Conservation (phyloP, 1,140 invertebrate species). For the Saccostrea cuccullata region DNA sequence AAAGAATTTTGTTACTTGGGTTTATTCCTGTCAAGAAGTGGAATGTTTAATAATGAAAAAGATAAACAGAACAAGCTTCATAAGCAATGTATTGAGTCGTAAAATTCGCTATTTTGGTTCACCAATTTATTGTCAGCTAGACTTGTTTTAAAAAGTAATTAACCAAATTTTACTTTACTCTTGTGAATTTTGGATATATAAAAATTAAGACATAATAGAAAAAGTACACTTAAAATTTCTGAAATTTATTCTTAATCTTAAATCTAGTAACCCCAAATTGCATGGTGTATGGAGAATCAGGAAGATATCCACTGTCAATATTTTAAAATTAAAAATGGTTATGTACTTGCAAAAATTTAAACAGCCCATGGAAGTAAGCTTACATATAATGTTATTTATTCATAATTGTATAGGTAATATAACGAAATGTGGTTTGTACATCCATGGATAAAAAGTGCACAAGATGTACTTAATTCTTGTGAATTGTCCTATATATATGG, state of each 20-base stretch:
- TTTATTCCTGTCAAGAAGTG: too few species aligned
- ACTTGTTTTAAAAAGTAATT: background rate
- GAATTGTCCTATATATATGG: background rate
- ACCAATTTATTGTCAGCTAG: too few species aligned
- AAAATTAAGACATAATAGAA: background rate
- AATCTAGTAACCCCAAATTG: conserved; percentile 1
- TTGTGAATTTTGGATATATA: background rate
- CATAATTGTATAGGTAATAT: background rate
- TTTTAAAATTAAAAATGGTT: too few species aligned
- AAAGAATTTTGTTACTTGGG: too few species aligned
- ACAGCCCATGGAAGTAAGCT: background rate
- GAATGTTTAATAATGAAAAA: too few species aligned
- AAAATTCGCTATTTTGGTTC: too few species aligned
- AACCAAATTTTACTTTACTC: background rate
- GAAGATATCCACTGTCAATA: too few species aligned
- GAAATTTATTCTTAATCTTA: background rate
- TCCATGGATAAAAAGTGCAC: too few species aligned
- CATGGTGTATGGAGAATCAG: background rate
- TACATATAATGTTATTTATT: background rate
- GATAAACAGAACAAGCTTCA: too few species aligned
- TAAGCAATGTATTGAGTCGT: too few species aligned
- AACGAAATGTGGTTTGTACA: background rate
- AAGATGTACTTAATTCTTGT: too few species aligned
- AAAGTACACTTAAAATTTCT: background rate
- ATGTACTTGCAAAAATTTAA: background rate